Percentiles rank a stretch among this genome's conserved stretches.
Evolutionary conservation across 2,113 vertebrate genomes (phyloP).

Genomic region (Indicator maculatus): DNA sequence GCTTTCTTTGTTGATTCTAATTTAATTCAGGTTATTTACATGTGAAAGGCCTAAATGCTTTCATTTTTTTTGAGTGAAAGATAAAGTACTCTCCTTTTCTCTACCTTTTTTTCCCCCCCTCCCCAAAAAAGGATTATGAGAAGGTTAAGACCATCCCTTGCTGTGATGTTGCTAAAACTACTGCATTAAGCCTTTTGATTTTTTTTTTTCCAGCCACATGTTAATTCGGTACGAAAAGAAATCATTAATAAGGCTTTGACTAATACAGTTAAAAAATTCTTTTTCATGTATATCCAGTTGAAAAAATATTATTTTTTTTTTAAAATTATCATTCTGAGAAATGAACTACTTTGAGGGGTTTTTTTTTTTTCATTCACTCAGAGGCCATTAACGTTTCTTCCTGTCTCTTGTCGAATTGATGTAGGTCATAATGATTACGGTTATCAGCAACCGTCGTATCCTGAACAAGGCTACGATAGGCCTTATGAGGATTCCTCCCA

Average conservation of each 20-base stretch:
- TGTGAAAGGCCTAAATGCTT: slow-evolving; percentile 78
- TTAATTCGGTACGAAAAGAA: slow-evolving; percentile 71
- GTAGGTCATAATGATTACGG: slow-evolving; percentile 92
- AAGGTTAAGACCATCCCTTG: slow-evolving; percentile 67
- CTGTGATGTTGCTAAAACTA: slow-evolving; percentile 74
- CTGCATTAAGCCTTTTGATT: slow-evolving; percentile 65
- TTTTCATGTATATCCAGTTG: slow-evolving; percentile 82
- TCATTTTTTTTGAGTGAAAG: slow-evolving; percentile 69
- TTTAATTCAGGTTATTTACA: slow-evolving; percentile 80
- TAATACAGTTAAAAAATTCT: slow-evolving; percentile 75
- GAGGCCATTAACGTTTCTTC: slow-evolving; percentile 89
- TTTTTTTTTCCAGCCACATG: slow-evolving; percentile 61
- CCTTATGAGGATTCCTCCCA: slow-evolving; percentile 91
- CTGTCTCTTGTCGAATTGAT: slow-evolving; percentile 92
- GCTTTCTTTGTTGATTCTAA: slow-evolving; percentile 76
- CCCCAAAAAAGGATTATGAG: slow-evolving; percentile 57
- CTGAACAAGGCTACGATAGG: slow-evolving; percentile 92
- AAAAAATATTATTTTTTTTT: slow-evolving; percentile 66
- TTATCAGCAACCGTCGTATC: slow-evolving; percentile 91
- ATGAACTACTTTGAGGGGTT: slow-evolving; percentile 79
- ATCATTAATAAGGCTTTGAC: slow-evolving; percentile 77
- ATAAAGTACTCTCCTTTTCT: slow-evolving; percentile 25
- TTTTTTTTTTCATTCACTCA: slow-evolving; percentile 73
- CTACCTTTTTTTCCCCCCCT: too few relatives aligned
- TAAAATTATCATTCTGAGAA: slow-evolving; percentile 63